A percentile compares a stretch with the other conserved stretches of the same genome.
These are phyloP conservation scores for Ctenopoma kingsleyae DNA, from an alignment of 2,797 vertebrate species.

Conservation along the genomic window DNA sequence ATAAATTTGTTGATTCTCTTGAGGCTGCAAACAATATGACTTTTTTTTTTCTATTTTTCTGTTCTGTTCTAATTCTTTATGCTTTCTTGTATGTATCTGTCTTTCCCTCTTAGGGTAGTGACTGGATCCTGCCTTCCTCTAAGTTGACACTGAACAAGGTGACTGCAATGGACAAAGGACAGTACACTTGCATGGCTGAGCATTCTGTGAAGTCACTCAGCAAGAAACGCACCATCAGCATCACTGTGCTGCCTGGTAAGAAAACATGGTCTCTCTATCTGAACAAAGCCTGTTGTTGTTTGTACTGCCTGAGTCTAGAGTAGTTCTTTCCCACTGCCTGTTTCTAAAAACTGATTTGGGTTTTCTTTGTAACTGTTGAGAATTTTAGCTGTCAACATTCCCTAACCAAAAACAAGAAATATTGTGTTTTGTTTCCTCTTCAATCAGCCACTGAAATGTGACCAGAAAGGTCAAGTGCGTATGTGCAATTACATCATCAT, in stretches of 20 bases:
- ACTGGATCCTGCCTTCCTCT: conserved; percentile 81
- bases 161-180: conserved; percentile 67
- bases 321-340: conserved; percentile 1
- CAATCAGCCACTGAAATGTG: conserved; percentile 14
- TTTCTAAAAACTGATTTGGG: conserved; percentile 6
- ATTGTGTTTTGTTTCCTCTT: conserved; percentile 18
- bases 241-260: conserved; percentile 82
- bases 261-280: background rate
- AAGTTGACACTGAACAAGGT: conserved; percentile 77
- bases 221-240: conserved; percentile 75
- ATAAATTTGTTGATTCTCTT: conserved; percentile 28
- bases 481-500: background rate
- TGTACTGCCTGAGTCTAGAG: background rate
- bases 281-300: background rate
- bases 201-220: conserved; percentile 73
- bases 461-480: conserved; percentile 28
- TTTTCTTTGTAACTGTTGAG: conserved; percentile 25
- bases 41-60: background rate
- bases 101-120: conserved; percentile 73
- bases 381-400: conserved; percentile 16
- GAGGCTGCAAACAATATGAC: conserved; percentile 22
- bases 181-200: conserved; percentile 83
- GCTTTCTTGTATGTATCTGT: conserved; percentile 12
- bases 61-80: background rate
- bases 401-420: background rate